A percentile compares a stretch with the other conserved stretches of the same genome.
Evolutionary conservation across 2,888 invertebrate species (phyloP).

Genomic region (Euclidia mi): DNA sequence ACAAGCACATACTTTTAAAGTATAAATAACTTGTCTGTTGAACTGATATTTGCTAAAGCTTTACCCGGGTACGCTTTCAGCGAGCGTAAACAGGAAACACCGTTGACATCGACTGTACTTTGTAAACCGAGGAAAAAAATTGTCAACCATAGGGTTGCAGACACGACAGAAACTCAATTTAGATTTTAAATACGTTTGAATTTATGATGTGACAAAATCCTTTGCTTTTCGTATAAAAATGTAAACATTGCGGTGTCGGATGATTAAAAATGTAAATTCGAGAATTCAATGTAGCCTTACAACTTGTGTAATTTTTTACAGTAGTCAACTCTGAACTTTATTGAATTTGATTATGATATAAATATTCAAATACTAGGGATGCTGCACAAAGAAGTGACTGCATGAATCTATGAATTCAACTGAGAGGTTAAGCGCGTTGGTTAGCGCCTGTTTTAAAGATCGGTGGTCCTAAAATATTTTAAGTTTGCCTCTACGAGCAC

Average conservation of each 20-base stretch:
- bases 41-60: not conserved
- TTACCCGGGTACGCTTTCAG: constrained; percentile 9
- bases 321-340: too few species aligned
- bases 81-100: constrained; percentile 2
- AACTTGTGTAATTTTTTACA: not conserved
- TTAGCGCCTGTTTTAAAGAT: too few species aligned
- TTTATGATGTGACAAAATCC: constrained; percentile 21
- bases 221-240: constrained; percentile 8
- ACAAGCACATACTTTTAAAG: too few species aligned
- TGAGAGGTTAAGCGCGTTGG: too few species aligned
- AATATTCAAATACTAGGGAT: too few species aligned
- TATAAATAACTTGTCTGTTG: too few species aligned
- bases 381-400: too few species aligned
- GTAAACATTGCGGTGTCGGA: not conserved
- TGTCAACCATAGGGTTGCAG: constrained; percentile 4
- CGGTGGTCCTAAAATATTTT: too few species aligned
- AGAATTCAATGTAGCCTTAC: not conserved
- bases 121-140: constrained; percentile 2
- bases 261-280: constrained; percentile 5
- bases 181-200: constrained; percentile 42
- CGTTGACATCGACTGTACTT: constrained; percentile 11
- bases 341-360: too few species aligned
- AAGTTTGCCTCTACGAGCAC: too few species aligned
- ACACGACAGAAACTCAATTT: constrained; percentile 27
- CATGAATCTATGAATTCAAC: too few species aligned